These are phyloP conservation scores for Microcebus jonahi DNA, from an alignment of 2,113 vertebrate species.

Conservation along the genomic window DNA sequence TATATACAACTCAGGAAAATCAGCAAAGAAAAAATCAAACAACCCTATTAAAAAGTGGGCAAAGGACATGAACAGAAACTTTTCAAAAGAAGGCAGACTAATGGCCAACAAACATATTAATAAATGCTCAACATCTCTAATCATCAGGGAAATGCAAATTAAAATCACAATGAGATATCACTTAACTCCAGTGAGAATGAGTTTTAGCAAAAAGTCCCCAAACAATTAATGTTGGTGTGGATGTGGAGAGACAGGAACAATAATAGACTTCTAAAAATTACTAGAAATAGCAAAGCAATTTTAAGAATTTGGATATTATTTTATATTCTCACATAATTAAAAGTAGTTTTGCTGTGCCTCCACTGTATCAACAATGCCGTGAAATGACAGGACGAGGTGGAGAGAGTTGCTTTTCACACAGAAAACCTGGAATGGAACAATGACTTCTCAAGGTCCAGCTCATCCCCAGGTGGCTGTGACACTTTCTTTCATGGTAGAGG, in stretches of 20 bases:
- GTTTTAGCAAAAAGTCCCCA: too few relatives aligned
- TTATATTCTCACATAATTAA: neutral
- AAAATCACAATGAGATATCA: too few relatives aligned
- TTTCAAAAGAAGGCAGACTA: too few relatives aligned
- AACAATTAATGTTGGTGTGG: too few relatives aligned
- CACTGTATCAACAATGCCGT: neutral
- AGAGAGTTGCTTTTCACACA: neutral
- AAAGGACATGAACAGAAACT: too few relatives aligned
- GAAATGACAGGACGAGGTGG: neutral
- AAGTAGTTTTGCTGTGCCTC: neutral
- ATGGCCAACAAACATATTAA: too few relatives aligned
- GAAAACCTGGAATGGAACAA: neutral
- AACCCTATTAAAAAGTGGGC: too few relatives aligned
- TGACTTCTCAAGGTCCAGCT: neutral
- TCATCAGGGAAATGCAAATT: too few relatives aligned
- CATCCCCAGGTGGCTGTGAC: neutral
- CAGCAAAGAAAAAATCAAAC: too few relatives aligned
- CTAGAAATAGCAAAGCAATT: neutral
- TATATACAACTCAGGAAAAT: too few relatives aligned
- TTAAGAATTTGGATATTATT: constrained; percentile 19
- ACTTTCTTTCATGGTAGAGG: neutral
- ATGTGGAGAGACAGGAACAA: neutral
- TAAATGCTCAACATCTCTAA: too few relatives aligned
- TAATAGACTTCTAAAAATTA: neutral
- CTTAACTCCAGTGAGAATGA: too few relatives aligned